Base-by-base conservation (phyloP, 2,113 vertebrate genomes). In the Thunnus thynnus region DNA sequence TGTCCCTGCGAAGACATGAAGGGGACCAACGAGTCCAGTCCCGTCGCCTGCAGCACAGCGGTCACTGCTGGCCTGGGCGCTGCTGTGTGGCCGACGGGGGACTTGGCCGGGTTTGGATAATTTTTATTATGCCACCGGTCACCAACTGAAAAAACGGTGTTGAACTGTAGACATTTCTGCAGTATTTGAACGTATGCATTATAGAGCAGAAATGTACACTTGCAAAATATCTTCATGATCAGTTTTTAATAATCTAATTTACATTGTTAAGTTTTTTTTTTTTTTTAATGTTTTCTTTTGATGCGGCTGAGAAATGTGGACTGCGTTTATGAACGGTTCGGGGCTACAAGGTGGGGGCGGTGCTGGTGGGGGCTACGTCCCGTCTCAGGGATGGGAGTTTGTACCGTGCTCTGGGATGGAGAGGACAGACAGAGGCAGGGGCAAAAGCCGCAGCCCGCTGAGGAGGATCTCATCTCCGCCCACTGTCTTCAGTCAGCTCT, bases 341-440 rank as follows among this genome's bases (percentile, higher is more conserved):
- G 89, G 92, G 77, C 73, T 90, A 89, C 90, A 25, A 80, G 64
- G 67, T 55, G 89, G 89, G 47, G 87, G 91, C 73, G 85, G 93
- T 64, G 87, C 90, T 12, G 86, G 86, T 48, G 91, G 91, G 72
- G 92, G 93, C 20, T 91, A 93, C 76, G 91, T 94, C 66, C 73
- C 77, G 57, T 90, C 88, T 56, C 90, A 92, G 81, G 85, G 92
- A 80, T 95, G 92, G 92, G 88, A 95, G 89, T 94, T 92, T 69
- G 86, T 94, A 66, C 91, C 92, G 13, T 83, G 87, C 64, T 78
- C 90, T 83, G 72, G 91, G 85, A 75, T 83, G 70, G 93, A 93
- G 3, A 66, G 44, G 63, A 36, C 65, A 8, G 87, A 86, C 11
- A 94, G 88, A 32, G 83, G 90, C 63, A 92, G 88, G 76, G 88